Evolutionary conservation across 2,888 invertebrate species (phyloP), one percentile per base, ranked within the genome.

Genomic region (Cynaeus angustus): DNA sequence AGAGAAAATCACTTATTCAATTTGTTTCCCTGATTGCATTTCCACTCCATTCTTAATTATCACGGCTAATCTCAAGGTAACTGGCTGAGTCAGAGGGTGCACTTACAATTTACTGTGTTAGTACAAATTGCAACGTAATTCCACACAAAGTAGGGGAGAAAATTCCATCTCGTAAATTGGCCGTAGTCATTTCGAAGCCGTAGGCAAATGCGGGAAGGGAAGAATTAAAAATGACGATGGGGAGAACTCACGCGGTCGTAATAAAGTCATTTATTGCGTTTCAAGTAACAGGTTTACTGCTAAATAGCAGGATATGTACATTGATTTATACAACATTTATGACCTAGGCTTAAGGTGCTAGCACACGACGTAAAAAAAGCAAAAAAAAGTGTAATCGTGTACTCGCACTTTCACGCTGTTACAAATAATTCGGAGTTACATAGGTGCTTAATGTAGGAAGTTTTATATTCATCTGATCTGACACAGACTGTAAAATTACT

Each of bases 251-350:
- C 14, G 26, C 12, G 41, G 30, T 61, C 14, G 46, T 70, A 72
- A 53, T 70, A 72, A 72, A 70, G 59, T 72, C 38, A 67, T 70
- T 73, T 73, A 68, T 71, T 72, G 70, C 66, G 26, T 58, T 66
- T 65, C 66, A 66, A 71, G 68, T 68, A 74, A 72, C 72, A 65
- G 72, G 46, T 68, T 59, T 71, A 73, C 74, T 71, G 71, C 75
- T 70, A 66, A 52, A 50, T 13, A 55, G 73, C 75, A 73, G 75
- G 77, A 78, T 78, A 78, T 78, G 77, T 78, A 77, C 77, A 78
- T 76, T 75, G 74, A 78, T 77, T 72, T 76, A 74, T 72, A 75
- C 70, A 68, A 73, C 66, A 74, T 70, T 70, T 62, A 55, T 45
- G 33, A 28, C 28, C 53, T 62, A 50, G n/a, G 28, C 28, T 28